Base-by-base conservation (phyloP, 2,888 invertebrate genomes). In the Patella ulyssiponensis region DNA sequence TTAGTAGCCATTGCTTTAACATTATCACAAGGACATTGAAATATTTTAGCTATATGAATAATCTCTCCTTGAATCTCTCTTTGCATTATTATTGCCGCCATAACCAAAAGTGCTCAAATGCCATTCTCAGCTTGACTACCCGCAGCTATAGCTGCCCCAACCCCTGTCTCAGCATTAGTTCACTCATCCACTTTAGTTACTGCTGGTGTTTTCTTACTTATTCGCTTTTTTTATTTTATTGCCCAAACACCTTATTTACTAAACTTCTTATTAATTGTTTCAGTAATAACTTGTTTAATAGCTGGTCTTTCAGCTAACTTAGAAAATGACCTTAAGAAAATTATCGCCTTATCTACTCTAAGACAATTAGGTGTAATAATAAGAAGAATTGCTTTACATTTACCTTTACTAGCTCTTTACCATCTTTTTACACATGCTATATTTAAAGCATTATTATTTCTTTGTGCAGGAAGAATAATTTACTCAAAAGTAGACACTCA, bases 181-280 rank as follows among this genome's bases (percentile, higher is more conserved):
- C 95, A 95, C 93, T 95, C 95, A 82, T 95, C 95, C 5, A 95
- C 95, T 82, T 93, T 96, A 90, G 95, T 96, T 0, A 95, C 95
- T 15, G 95, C 95, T 0, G 95, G 95, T 0, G 93, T 95, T 88
- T 95, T 94, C 94, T 93, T 95, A 91, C 92, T 95, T 91, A 94
- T 95, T 94, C 95, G 95, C 0, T 94, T 95, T 93, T 93, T 93
- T 92, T 79, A 89, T 85, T 90, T 94, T 90, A 92, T 94, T 88
- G 64, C 85, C 23, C 85, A 89, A 88, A 64, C 53, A 1, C 91
- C 88, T 78, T 88, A 90, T 85, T 90, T 93, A 89, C 90, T 92
- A 79, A 91, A 91, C 82, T 87, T 93, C 86, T 92, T 94, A 91
- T 90, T 94, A 86, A 92, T 94, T 89, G 90, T 94, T 87, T 75